Evolutionary conservation across 2,888 invertebrate species (phyloP), one percentile per base, ranked within the genome.

Genomic region (Mythimna loreyi): DNA sequence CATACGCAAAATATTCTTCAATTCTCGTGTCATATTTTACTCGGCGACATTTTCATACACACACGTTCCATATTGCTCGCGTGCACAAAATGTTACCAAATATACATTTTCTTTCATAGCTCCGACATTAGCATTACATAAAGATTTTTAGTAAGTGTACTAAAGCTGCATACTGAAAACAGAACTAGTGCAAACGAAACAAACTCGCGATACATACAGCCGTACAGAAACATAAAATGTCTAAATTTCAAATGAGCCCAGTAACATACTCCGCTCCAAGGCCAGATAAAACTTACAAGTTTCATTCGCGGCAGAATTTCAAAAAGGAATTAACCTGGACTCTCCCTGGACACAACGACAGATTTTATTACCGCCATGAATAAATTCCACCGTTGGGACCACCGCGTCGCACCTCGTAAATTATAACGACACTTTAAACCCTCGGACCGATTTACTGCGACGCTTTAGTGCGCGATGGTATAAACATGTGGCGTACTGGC

Each of bases 361-460:
- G 93, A 94, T 94, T 95, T 94, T 93, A 94, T 95, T 93, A 94
- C 92, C 82, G 86, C 88, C 91, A 94, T 95, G 95, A 95, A 94
- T 94, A 94, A 93, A 94, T 94, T 94, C 91, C 86, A 83, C 88
- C 87, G 84, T 84, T 76, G 90, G 89, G 90, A 91, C 88, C 70
- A 81, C 60, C 82, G 80, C 83, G 88, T 85, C 85, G 85, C 90
- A 89, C 86, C 86, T 88, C 92, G 91, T 93, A 93, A 93, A 92
- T 93, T 93, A 92, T 91, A 91, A 89, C 87, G 91, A 86, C 90
- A 88, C 87, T 91, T 89, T 87, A 89, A 90, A 86, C 87, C 89
- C 85, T 88, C 85, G 79, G 85, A 85, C 83, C 88, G 84, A 89
- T 92, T 89, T 91, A 91, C 87, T 86, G 83, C 87, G 88, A 81